Evolutionary conservation across 2,113 vertebrate species (phyloP).

Genomic region (Oreochromis aureus): DNA sequence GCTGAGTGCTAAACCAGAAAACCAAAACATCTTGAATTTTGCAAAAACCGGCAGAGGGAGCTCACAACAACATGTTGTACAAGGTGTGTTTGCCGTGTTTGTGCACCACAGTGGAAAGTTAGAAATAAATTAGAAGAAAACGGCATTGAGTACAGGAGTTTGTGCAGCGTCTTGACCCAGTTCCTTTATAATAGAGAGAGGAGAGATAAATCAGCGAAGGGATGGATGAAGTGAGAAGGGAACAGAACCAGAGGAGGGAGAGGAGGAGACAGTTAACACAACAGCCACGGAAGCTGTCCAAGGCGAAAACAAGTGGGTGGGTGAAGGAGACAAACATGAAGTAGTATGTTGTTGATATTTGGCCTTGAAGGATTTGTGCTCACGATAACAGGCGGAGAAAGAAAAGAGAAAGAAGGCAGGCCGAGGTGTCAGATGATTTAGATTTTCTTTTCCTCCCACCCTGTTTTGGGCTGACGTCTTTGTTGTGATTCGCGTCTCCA

Average conservation of each 20-base stretch:
- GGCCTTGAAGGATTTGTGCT: constrained; percentile 6
- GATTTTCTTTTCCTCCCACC: not conserved
- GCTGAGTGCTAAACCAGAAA: not conserved
- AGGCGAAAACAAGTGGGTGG: not conserved
- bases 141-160: not conserved
- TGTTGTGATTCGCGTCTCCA: constrained; percentile 33
- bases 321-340: not conserved
- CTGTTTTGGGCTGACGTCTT: constrained; percentile 4
- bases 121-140: not conserved
- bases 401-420: not conserved
- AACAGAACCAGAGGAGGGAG: not conserved
- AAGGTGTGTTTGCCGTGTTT: not conserved
- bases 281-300: not conserved
- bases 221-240: not conserved
- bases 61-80: not conserved
- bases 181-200: constrained; percentile 3
- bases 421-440: not conserved
- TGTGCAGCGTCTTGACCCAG: constrained; percentile 18
- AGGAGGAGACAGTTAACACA: constrained; percentile 29
- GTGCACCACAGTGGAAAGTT: not conserved
- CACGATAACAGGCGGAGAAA: not conserved
- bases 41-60: not conserved
- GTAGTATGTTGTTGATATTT: not conserved
- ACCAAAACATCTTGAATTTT: constrained; percentile 4
- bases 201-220: constrained; percentile 22